Conservation (phyloP, 2,113 vertebrate genomes). For the Chrysemys picta region DNA sequence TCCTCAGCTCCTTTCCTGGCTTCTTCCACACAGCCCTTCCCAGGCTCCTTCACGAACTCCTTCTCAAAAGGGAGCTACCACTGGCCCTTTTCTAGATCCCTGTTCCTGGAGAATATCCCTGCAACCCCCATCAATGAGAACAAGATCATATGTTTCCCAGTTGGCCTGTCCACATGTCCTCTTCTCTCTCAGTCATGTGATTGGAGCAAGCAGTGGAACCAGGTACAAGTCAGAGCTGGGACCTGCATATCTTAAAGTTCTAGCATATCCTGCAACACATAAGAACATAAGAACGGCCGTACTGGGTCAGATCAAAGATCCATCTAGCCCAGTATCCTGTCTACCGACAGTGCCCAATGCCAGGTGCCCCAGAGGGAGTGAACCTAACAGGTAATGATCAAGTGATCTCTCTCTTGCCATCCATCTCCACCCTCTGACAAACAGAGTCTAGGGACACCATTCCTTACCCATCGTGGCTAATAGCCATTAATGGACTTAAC, state of each 20-base stretch:
- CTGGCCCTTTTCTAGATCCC: neutral
- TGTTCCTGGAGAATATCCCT: neutral
- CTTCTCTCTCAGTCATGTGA: neutral
- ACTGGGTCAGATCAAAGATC: too few relatives aligned
- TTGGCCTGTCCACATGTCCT: neutral
- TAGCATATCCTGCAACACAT: neutral
- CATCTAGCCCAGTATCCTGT: too few relatives aligned
- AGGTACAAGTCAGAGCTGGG: slow-evolving; percentile 1
- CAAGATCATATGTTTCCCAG: neutral
- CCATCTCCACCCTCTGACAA: too few relatives aligned
- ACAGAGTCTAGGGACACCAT: too few relatives aligned
- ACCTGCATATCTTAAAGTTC: neutral
- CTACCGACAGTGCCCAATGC: too few relatives aligned
- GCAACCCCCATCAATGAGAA: too few relatives aligned
- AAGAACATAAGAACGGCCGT: too few relatives aligned
- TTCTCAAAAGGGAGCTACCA: neutral
- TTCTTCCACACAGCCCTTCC: neutral
- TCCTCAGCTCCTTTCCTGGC: neutral
- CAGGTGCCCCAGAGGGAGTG: too few relatives aligned
- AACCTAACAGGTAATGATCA: too few relatives aligned
- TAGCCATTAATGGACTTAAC: too few relatives aligned
- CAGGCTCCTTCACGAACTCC: neutral
- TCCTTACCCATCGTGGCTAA: too few relatives aligned
- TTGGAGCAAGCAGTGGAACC: neutral
- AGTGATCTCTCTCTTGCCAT: too few relatives aligned